Conservation (phyloP, 2,113 vertebrate genomes). For the Rousettus leschenaultii region DNA sequence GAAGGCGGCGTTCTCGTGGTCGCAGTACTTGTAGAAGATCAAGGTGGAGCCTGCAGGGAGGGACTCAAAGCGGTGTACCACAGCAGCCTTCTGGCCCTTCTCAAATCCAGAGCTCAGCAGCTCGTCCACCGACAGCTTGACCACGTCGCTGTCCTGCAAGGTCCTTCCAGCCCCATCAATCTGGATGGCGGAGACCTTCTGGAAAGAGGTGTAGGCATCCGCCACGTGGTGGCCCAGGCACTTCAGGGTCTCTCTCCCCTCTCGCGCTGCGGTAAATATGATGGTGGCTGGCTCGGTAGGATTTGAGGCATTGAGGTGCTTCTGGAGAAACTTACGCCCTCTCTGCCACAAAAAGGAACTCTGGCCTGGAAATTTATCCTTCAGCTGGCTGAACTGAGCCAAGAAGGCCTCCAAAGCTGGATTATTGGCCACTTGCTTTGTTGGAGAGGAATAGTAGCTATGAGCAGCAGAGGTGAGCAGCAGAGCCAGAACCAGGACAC, state of each 20-base stretch:
- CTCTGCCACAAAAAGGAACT: constrained; percentile 88
- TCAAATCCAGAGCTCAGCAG: constrained; percentile 86
- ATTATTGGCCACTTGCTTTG: constrained; percentile 54
- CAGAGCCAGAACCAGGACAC: fast-evolving
- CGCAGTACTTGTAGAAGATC: constrained; percentile 98
- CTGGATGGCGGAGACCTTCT: constrained; percentile 80
- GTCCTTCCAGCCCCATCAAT: constrained; percentile 82
- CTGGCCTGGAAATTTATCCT: constrained; percentile 87
- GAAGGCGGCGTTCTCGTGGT: constrained; percentile 93
- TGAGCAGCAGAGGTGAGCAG: not conserved
- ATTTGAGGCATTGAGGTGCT: constrained; percentile 84
- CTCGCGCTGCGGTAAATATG: constrained; percentile 87
- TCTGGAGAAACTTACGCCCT: constrained; percentile 86
- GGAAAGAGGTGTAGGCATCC: constrained; percentile 80
- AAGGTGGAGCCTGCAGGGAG: constrained; percentile 92
- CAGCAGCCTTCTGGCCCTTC: constrained; percentile 83
- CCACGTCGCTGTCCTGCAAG: constrained; percentile 83
- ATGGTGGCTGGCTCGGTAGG: constrained; percentile 90
- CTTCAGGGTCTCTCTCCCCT: constrained; percentile 83
- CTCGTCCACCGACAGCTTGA: constrained; percentile 89
- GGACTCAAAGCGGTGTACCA: constrained; percentile 91
- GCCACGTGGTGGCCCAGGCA: constrained; percentile 89
- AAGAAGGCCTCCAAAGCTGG: constrained; percentile 79
- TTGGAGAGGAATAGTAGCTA: constrained; percentile 45
- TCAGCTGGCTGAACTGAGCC: constrained; percentile 80